Conservation (phyloP, 1,140 invertebrate genomes). For the Tribolium castaneum region DNA sequence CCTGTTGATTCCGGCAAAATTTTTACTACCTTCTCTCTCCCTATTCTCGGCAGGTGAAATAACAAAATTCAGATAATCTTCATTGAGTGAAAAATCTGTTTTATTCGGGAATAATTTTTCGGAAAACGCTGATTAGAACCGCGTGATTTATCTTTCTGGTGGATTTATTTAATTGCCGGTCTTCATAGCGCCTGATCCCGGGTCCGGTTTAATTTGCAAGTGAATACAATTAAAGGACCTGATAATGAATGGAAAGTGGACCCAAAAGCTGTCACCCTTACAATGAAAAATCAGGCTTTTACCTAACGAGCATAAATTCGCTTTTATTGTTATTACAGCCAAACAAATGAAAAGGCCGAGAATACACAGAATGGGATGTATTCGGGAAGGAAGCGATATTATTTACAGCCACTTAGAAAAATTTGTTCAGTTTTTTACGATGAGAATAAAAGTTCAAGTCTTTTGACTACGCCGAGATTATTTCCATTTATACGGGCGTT, state of each 20-base stretch:
- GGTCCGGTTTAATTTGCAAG: conserved; percentile 27
- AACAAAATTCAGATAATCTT: background rate
- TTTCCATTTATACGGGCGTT: background rate
- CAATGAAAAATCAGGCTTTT: conserved; percentile 29
- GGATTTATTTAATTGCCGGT: conserved; percentile 22
- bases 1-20: conserved; percentile 26
- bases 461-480: background rate
- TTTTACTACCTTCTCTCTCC: background rate
- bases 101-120: background rate
- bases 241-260: conserved; percentile 14
- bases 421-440: conserved; percentile 23
- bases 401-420: conserved; percentile 34
- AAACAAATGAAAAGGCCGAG: conserved; percentile 18
- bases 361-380: conserved; percentile 8
- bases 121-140: background rate
- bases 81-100: background rate
- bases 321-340: conserved; percentile 23
- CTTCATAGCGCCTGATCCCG: conserved; percentile 10
- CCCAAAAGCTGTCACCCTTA: conserved; percentile 13
- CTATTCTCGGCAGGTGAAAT: conserved; percentile 13
- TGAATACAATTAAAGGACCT: conserved; percentile 32
- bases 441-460: conserved; percentile 11
- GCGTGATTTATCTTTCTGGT: background rate
- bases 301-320: conserved; percentile 22
- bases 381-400: conserved; percentile 21